A percentile compares a stretch with the other conserved stretches of the same genome.
phyloP scores from a whole-genome alignment of 2,888 invertebrate species.

The Torymus auratus region DNA sequence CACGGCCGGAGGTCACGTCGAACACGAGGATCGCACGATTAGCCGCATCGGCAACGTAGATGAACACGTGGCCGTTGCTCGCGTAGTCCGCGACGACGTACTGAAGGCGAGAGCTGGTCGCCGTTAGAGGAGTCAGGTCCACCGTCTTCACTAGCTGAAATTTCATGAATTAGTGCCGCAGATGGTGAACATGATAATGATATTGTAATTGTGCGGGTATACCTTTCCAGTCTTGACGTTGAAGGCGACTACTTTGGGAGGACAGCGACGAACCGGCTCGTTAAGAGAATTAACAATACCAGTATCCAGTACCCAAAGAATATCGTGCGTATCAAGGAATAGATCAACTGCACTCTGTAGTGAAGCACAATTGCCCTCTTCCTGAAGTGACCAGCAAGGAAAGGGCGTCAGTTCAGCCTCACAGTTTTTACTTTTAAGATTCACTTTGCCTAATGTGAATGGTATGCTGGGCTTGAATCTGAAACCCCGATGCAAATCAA shows the following conservation, averaged over 20 bases:
- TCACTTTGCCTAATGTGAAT: constrained; percentile 80
- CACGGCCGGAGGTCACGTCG: constrained; percentile 76
- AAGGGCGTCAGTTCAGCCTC: constrained; percentile 71
- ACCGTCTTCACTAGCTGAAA: constrained; percentile 71
- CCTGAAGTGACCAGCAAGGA: not conserved
- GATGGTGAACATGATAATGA: not conserved
- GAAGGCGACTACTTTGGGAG: constrained; percentile 84
- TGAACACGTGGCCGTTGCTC: constrained; percentile 80
- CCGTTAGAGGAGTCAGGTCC: constrained; percentile 79
- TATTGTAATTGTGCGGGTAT: not conserved
- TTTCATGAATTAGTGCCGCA: not conserved
- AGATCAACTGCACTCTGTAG: constrained; percentile 85
- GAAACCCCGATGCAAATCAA: too few species aligned
- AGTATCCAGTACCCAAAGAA: constrained; percentile 65
- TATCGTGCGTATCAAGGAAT: constrained; percentile 79
- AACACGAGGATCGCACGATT: constrained; percentile 80
- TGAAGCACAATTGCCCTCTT: not conserved
- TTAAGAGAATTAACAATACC: constrained; percentile 84
- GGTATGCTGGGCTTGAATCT: constrained; percentile 78
- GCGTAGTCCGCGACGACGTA: constrained; percentile 84
- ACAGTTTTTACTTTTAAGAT: constrained; percentile 77
- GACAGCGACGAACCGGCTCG: constrained; percentile 81
- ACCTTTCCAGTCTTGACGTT: constrained; percentile 79
- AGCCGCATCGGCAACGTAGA: constrained; percentile 83
- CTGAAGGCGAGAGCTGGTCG: constrained; percentile 80